These are phyloP conservation scores for Hydropotes inermis DNA, from an alignment of 2,113 vertebrate species.

Conservation along the genomic window DNA sequence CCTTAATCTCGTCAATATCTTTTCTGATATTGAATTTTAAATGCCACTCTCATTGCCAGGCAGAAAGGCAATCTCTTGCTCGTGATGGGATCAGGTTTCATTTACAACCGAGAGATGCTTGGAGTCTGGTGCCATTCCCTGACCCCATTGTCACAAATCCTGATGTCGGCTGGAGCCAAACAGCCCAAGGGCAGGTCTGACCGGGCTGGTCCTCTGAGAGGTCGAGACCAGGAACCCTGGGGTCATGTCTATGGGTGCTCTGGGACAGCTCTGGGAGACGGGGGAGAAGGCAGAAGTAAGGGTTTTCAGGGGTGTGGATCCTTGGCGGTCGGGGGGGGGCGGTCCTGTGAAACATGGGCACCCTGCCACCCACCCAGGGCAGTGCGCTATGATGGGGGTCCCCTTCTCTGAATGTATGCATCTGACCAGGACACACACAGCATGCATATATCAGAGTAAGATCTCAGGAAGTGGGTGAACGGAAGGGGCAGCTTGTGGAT, in stretches of 20 bases:
- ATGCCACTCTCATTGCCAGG: slow-evolving; percentile 73
- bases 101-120: background rate
- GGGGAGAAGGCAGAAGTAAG: background rate
- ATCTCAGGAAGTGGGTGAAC: no score
- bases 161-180: background rate
- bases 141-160: background rate
- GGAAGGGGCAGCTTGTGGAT: background rate
- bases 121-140: background rate
- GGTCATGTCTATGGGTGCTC: background rate
- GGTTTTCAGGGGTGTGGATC: background rate
- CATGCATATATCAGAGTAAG: background rate
- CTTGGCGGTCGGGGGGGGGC: no score
- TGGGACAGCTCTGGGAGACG: background rate
- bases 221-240: background rate
- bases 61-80: slow-evolving; percentile 62
- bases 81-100: slow-evolving; percentile 47
- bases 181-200: background rate
- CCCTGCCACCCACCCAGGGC: background rate
- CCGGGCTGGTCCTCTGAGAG: background rate
- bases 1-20: slow-evolving; percentile 76
- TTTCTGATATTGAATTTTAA: slow-evolving; percentile 78
- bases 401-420: background rate
- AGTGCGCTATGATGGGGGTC: no score
- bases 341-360: background rate
- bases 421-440: background rate